These are phyloP conservation scores for Pteropus rufus DNA, from an alignment of 2,797 vertebrate genomes.

Conservation along the genomic window DNA sequence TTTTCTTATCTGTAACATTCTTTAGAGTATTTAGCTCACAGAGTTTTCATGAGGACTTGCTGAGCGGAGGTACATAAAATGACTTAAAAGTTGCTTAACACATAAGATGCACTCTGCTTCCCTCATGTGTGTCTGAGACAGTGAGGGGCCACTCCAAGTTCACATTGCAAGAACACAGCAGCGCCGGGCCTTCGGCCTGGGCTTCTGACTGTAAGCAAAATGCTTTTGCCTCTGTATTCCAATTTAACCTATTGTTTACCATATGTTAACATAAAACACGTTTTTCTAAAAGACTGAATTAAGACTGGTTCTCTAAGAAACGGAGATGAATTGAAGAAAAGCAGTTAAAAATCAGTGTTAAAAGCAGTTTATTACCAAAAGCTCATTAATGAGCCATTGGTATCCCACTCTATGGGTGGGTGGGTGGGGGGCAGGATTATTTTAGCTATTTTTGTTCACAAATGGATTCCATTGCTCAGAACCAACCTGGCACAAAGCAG, in stretches of 20 bases:
- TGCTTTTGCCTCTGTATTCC: background rate
- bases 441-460: background rate
- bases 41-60: background rate
- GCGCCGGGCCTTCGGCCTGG: background rate
- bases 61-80: background rate
- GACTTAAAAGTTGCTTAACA: background rate
- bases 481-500: background rate
- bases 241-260: background rate
- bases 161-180: background rate
- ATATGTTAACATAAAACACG: background rate
- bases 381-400: background rate
- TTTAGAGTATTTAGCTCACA: background rate
- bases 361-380: background rate
- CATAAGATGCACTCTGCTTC: background rate
- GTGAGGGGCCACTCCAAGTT: background rate
- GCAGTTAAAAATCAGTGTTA: background rate
- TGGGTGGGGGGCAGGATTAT: background rate
- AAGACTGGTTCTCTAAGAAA: background rate
- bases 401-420: background rate
- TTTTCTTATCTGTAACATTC: background rate
- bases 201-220: background rate
- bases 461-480: background rate
- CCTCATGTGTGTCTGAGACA: accelerated
- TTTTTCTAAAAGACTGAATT: background rate
- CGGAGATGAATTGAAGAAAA: background rate